phyloP scores from a whole-genome alignment of 2,113 vertebrate species.

The Hippocampus abdominalis region DNA sequence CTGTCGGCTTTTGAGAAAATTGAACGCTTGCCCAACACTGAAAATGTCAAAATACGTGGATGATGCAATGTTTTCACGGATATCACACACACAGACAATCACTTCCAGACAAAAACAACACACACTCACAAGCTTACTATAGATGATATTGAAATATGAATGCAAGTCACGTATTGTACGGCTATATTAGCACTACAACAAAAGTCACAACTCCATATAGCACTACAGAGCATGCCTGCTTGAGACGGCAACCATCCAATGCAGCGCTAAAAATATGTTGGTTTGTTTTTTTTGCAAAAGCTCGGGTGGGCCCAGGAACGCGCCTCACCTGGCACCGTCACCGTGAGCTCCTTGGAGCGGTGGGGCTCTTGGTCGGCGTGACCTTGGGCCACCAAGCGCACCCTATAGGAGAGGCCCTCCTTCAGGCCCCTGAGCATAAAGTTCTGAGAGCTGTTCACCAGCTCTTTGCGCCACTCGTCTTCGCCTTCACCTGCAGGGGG shows the following conservation, averaged over 20 bases:
- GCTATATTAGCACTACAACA: neutral
- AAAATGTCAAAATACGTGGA: neutral
- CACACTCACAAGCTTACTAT: conserved; percentile 18
- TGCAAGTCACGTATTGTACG: neutral
- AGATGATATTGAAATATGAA: conserved; percentile 26
- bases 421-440: conserved; percentile 90
- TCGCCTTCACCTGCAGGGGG: conserved; percentile 77
- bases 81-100: conserved; percentile 16
- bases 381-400: conserved; percentile 86
- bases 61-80: neutral
- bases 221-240: conserved; percentile 39
- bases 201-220: conserved; percentile 11
- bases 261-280: conserved; percentile 10
- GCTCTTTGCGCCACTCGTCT: conserved; percentile 91
- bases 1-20: no score
- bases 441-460: conserved; percentile 88
- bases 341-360: conserved; percentile 84
- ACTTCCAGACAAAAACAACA: conserved; percentile 13
- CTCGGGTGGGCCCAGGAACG: conserved; percentile 26
- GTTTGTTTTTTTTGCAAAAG: conserved; percentile 9
- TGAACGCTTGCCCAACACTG: neutral
- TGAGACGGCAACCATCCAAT: neutral
- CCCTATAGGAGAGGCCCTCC: conserved; percentile 88
- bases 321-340: conserved; percentile 93
- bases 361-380: conserved; percentile 76